phyloP scores from a whole-genome alignment of 2,113 vertebrate genomes.

The Cynocephalus volans region DNA sequence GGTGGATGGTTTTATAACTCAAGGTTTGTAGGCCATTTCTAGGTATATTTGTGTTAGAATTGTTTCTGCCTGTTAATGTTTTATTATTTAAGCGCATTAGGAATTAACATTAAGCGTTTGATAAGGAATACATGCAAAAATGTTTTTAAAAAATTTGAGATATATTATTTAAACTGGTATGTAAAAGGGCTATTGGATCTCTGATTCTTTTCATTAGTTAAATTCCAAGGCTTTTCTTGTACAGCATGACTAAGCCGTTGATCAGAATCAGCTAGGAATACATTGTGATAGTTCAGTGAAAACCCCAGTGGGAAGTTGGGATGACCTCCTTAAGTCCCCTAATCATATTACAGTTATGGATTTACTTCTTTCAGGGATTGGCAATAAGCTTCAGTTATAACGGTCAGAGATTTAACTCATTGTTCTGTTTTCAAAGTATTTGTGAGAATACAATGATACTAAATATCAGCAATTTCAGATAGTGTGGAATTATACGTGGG shows the following conservation, averaged over 20 bases:
- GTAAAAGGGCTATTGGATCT: not conserved
- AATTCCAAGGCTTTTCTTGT: not conserved
- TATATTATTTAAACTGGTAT: not conserved
- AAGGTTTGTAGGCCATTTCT: not conserved
- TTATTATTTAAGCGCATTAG: not conserved
- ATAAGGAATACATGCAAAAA: not conserved
- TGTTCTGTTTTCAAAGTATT: not conserved
- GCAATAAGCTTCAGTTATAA: not conserved
- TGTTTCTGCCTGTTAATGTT: not conserved
- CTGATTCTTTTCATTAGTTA: not conserved
- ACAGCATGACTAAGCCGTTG: constrained; percentile 62
- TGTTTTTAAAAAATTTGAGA: not conserved
- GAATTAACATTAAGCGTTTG: not conserved
- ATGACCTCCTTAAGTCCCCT: not conserved
- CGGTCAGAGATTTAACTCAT: not conserved
- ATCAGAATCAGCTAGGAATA: not conserved
- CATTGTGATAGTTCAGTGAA: not conserved
- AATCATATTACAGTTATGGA: not conserved
- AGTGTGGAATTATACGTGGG: not conserved
- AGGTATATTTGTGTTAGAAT: not conserved
- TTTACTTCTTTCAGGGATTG: not conserved
- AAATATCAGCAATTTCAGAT: not conserved
- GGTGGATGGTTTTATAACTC: not conserved
- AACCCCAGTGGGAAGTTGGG: not conserved
- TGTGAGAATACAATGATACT: not conserved